Evolutionary conservation across 2,113 vertebrate genomes (phyloP), one percentile per base, ranked within the genome.

Genomic region (Marcusenius ussheri): DNA sequence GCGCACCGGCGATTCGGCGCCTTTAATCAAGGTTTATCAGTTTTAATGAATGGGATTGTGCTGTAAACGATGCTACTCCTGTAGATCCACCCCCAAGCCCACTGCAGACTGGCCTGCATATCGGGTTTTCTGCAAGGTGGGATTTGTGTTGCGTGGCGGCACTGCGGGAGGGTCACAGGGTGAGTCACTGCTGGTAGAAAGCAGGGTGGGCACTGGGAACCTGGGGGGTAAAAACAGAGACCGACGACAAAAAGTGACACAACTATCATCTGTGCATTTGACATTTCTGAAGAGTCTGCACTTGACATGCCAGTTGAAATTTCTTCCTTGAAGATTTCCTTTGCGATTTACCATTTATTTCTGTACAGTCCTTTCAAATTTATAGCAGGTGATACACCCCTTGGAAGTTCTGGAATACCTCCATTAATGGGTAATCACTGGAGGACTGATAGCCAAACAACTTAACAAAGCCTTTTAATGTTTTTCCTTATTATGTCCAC

Each of bases 21-120:
- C 31, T 53, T 56, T 90, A 87, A 88, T 88, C 47, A 90, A 88
- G 31, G 84, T 90, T 90, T 80, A 88, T 88, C 62, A 88, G 62
- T 80, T 70, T 53, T 90, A 88, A 90, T 90, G 85, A 90, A 39
- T 80, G 89, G 42, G 53, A 88, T 80, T 62, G 89, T 87, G 85
- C 62, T 66, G 66, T 50, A 90, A 90, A 90, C 87, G 45, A 42
- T 5, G 45, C 51, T 50, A 3, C 89, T 66, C 74, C 45, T 31
- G 46, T 56, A 45, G 31, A 56, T 83, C 35, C 27, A 31, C 9
- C 27, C 27, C 85, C 66, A 42, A 27, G 39, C 45, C 31, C 42
- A 47, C 62, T 88, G 84, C 50, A 49, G 47, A 53, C 58, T 77
- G 47, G 70, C 85, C 49, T 90, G 27, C 62, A 56, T 83, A 53